These are phyloP conservation scores for Mionectes olivaceus DNA, from an alignment of 2,797 vertebrate genomes.

Conservation along the genomic window DNA sequence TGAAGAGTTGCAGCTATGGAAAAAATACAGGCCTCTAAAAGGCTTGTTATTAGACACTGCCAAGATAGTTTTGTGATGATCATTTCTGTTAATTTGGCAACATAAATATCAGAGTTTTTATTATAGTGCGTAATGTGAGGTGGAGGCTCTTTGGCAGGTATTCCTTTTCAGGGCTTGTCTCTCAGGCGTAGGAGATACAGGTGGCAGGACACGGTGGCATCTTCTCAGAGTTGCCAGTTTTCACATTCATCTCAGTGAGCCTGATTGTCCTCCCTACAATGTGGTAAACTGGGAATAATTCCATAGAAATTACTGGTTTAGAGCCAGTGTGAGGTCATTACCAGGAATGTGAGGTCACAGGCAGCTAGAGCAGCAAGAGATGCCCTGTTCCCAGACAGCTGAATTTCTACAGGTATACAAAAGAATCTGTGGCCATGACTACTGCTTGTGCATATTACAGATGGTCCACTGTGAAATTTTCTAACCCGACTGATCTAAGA, in stretches of 20 bases:
- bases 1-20: constrained; percentile 24
- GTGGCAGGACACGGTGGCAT: background rate
- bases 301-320: background rate
- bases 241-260: background rate
- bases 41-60: constrained; percentile 27
- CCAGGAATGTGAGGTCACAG: background rate
- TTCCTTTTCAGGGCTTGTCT: background rate
- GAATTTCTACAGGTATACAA: background rate
- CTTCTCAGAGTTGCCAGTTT: background rate
- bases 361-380: background rate
- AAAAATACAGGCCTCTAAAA: constrained; percentile 28
- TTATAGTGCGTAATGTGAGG: background rate
- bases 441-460: background rate
- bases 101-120: background rate
- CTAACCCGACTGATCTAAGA: background rate
- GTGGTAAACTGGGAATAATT: background rate
- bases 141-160: background rate
- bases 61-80: constrained; percentile 17
- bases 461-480: background rate
- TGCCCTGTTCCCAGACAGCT: background rate
- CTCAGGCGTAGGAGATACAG: background rate
- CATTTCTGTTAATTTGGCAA: constrained; percentile 32
- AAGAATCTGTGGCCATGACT: background rate
- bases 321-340: background rate
- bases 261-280: background rate